Evolutionary conservation across 2,888 invertebrate species (phyloP), one percentile per base, ranked within the genome.

Genomic region (Dryobota labecula): DNA sequence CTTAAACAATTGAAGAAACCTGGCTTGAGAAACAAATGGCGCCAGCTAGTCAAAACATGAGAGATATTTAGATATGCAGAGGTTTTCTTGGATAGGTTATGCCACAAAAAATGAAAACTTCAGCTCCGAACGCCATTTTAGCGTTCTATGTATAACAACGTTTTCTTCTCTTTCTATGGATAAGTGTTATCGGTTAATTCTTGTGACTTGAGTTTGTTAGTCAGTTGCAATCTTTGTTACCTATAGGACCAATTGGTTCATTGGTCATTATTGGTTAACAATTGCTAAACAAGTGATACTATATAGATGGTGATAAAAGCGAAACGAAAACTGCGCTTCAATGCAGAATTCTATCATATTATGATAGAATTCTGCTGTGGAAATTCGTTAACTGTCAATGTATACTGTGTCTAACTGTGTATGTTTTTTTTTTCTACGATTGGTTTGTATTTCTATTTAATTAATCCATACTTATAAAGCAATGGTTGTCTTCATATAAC

Each of bases 1-100:
- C 47, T 56, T 38, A 43, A 43, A 76, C 76, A 80, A 80, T 77
- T 60, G 81, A 77, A 73, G 79, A 56, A 73, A 73, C 57, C 58
- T 69, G 57, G 81, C 81, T 66, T 73, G 69, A 56, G 81, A 73
- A 80, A 69, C 20, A 9, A 68, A 53, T 63, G 68, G 69, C 68
- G 68, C n/a, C 65, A 27, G 11, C 49, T 56, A 60, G 60, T 43
- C 73, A 81, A 45, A 81, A 81, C 68, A 77, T 45, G 7, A 0
- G 7, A 47, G 5, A 27, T 70, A n/a, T 56, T 70, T 27, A 45
- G 30, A 45, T 57, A 49, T 49, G 61, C 27, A 18, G n/a, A 49
- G 15, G 11, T 49, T 57, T 51, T 66, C 43, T 57, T 24, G 20
- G 36, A 15, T 49, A n/a, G 24, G 15, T 63, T 43, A n/a, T 24